A percentile compares a stretch with the other conserved stretches of the same genome.
Conservation (phyloP, 2,113 vertebrate genomes). For the Tonatia bakeri region DNA sequence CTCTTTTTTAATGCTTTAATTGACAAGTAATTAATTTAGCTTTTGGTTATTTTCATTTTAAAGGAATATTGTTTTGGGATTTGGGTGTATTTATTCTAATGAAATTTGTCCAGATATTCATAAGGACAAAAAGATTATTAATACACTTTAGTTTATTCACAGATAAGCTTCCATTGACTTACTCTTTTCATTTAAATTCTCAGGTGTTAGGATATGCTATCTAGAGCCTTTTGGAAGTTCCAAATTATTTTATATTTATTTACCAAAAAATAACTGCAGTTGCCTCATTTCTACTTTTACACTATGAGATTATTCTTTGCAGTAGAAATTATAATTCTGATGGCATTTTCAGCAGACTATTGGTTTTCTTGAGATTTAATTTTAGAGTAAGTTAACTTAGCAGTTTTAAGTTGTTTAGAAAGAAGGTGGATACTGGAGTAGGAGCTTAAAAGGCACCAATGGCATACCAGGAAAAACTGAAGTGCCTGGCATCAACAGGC, state of each 20-base stretch:
- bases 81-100: slow-evolving; percentile 6
- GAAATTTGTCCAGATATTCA: not conserved
- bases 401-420: slow-evolving; percentile 13
- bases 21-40: not conserved
- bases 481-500: too few species aligned
- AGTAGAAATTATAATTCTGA: not conserved
- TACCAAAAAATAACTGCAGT: not conserved
- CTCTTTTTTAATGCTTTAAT: not conserved
- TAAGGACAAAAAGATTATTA: slow-evolving; percentile 6
- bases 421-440: not conserved
- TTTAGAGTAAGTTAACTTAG: slow-evolving; percentile 18
- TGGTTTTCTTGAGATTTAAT: not conserved
- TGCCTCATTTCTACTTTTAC: not conserved
- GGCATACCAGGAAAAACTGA: too few species aligned
- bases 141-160: slow-evolving; percentile 19
- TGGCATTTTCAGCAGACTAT: not conserved
- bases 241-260: not conserved
- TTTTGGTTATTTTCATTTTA: slow-evolving; percentile 3
- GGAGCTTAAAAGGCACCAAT: too few species aligned
- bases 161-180: not conserved
- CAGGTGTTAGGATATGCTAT: not conserved
- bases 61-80: not conserved
- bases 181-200: not conserved
- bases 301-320: not conserved
- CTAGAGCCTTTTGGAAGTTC: not conserved